These are phyloP conservation scores for Diachasmimorpha longicaudata DNA, from an alignment of 1,140 invertebrate genomes.

Conservation along the genomic window DNA sequence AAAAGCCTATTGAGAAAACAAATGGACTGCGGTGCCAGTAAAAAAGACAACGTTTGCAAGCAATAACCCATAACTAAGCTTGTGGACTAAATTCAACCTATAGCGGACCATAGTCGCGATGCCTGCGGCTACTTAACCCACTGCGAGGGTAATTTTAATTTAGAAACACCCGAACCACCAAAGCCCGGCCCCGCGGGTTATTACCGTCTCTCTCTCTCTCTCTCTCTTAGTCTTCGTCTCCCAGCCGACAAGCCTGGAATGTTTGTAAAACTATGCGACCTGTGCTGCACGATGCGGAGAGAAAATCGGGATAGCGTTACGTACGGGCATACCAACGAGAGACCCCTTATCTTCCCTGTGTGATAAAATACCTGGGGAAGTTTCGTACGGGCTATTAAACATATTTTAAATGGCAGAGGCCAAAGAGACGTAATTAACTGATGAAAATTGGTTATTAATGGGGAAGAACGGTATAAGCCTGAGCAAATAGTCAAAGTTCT, in stretches of 20 bases:
- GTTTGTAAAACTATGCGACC: constrained; percentile 59
- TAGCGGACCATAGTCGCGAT: background rate
- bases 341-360: background rate
- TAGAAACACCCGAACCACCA: constrained; percentile 18
- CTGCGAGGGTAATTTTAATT: constrained; percentile 44
- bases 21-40: background rate
- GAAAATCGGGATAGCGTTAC: constrained; percentile 12
- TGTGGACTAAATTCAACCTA: background rate
- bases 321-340: background rate
- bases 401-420: too few species aligned
- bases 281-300: constrained; percentile 38
- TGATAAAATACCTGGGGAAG: background rate
- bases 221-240: background rate
- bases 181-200: constrained; percentile 36
- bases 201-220: constrained; percentile 42
- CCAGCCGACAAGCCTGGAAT: constrained; percentile 46
- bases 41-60: background rate
- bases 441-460: too few species aligned
- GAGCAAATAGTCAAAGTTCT: too few species aligned
- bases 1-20: background rate
- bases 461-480: too few species aligned
- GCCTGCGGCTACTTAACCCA: constrained; percentile 19
- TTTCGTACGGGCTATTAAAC: background rate
- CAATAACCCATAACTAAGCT: background rate
- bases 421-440: too few species aligned